Conservation (phyloP, 2,888 invertebrate species). For the Nemotelus nigrinus region DNA sequence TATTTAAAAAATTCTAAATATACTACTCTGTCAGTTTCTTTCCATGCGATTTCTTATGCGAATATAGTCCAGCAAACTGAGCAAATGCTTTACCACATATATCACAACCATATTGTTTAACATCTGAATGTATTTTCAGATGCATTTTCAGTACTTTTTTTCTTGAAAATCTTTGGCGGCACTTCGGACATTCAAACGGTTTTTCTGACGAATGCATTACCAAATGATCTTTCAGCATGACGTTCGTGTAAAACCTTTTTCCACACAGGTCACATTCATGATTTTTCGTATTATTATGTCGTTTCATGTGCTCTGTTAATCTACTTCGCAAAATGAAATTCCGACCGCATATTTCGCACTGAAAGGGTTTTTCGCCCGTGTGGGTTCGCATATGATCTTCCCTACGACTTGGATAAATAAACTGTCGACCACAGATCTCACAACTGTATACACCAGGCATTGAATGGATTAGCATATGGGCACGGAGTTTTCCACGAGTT, state of each 20-base stretch:
- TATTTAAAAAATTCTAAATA: too few species aligned
- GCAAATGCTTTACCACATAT: conserved; percentile 52
- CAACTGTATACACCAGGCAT: conserved; percentile 50
- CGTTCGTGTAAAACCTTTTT: conserved; percentile 71
- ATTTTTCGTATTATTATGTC: conserved; percentile 71
- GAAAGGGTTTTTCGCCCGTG: conserved; percentile 70
- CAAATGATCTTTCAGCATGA: conserved; percentile 71
- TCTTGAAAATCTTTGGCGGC: conserved; percentile 68
- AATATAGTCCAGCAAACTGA: conserved; percentile 50
- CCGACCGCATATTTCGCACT: conserved; percentile 73
- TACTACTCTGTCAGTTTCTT: not conserved
- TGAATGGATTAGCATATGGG: conserved; percentile 41
- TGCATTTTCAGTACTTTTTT: conserved; percentile 68
- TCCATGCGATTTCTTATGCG: conserved; percentile 23
- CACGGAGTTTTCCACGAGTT: not conserved
- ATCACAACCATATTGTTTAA: conserved; percentile 51
- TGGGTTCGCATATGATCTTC: conserved; percentile 69
- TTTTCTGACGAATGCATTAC: conserved; percentile 69
- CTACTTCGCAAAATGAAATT: conserved; percentile 72
- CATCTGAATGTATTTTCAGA: conserved; percentile 61
- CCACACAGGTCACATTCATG: conserved; percentile 70
- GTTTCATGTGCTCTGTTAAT: conserved; percentile 72
- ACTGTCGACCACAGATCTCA: conserved; percentile 49
- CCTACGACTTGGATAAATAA: conserved; percentile 48
- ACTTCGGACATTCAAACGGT: conserved; percentile 70